Conservation (phyloP, 2,113 vertebrate species). For the Gopherus flavomarginatus region DNA sequence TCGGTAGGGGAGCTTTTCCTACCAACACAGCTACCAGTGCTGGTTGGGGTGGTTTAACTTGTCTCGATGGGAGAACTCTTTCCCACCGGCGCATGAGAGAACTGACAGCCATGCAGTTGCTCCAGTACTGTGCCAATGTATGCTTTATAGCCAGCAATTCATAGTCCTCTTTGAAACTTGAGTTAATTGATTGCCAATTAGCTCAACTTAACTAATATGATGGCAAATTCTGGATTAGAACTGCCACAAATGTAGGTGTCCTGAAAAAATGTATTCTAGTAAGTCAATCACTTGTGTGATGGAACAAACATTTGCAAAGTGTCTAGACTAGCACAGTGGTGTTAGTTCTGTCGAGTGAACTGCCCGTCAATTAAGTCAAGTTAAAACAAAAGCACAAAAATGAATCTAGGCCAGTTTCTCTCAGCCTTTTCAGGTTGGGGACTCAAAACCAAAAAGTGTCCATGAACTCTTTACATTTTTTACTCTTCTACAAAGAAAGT, state of each 20-base stretch:
- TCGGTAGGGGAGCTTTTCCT: too few species aligned
- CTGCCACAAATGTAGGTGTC: background rate
- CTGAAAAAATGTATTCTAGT: background rate
- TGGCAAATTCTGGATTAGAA: background rate
- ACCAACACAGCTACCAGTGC: too few species aligned
- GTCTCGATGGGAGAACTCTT: too few species aligned
- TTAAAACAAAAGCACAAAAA: background rate
- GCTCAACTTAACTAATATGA: background rate
- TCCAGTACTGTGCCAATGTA: too few species aligned
- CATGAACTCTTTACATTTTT: background rate
- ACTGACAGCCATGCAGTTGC: too few species aligned
- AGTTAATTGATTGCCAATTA: background rate
- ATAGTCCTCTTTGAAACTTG: background rate
- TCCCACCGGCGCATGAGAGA: too few species aligned
- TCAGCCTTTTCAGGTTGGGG: background rate
- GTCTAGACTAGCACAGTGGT: background rate
- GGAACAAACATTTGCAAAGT: background rate
- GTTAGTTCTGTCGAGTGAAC: background rate
- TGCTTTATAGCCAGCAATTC: too few species aligned
- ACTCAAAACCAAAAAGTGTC: background rate
- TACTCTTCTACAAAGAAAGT: background rate
- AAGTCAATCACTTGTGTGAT: background rate
- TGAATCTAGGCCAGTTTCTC: background rate
- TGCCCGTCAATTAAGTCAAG: background rate
- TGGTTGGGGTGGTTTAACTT: too few species aligned